phyloP scores from a whole-genome alignment of 2,113 vertebrate genomes.

The Condylura cristata region DNA sequence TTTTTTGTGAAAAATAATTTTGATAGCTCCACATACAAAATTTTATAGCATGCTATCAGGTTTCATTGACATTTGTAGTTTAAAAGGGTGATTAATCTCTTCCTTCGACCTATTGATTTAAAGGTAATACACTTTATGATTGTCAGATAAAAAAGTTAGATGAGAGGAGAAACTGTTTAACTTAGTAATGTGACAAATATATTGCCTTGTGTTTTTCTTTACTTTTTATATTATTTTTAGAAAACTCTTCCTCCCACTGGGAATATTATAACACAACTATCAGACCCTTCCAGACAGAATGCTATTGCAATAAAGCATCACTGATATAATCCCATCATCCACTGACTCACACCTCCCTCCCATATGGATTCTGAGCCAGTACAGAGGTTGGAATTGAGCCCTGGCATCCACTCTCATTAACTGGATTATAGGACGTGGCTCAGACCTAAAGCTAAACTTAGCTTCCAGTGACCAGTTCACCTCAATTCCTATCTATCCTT shows the following conservation, averaged over 20 bases:
- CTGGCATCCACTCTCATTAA: not conserved
- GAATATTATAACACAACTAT: not conserved
- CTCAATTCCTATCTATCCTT: not conserved
- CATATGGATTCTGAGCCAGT: not conserved
- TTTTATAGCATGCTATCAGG: not conserved
- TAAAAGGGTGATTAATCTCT: not conserved
- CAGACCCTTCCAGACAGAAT: not conserved
- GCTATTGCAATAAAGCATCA: not conserved
- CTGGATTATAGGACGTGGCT: not conserved
- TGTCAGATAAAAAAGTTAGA: conserved; percentile 18
- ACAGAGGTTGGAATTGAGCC: not conserved
- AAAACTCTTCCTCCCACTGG: not conserved
- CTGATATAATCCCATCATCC: not conserved
- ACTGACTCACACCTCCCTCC: not conserved
- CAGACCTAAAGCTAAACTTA: not conserved
- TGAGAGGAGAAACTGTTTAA: not conserved
- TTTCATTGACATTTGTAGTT: not conserved
- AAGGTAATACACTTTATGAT: not conserved
- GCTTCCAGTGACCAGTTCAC: not conserved
- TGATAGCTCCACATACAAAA: not conserved
- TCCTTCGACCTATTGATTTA: not conserved
- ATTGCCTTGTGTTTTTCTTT: not conserved
- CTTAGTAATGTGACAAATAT: not conserved
- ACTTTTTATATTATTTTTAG: not conserved
- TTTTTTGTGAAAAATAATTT: conserved; percentile 18